phyloP scores from a whole-genome alignment of 2,113 vertebrate genomes.

The Aphyosemion australe region DNA sequence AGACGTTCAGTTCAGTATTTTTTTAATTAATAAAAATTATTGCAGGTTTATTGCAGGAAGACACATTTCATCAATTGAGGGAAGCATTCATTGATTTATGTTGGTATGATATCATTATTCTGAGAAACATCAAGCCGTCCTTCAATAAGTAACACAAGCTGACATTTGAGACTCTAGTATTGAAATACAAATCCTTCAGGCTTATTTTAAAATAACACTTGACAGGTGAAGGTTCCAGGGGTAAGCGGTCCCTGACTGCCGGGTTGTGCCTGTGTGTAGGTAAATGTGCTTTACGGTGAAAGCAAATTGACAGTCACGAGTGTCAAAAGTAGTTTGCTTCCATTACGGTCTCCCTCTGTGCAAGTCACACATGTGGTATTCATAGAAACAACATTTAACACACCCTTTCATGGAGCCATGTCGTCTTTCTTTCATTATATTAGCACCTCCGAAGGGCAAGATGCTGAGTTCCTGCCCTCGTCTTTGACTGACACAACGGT shows the following conservation, averaged over 20 bases:
- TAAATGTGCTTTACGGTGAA: slow-evolving; percentile 51
- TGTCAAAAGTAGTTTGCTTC: slow-evolving; percentile 68
- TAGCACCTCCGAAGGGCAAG: slow-evolving; percentile 57
- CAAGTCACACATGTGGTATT: slow-evolving; percentile 64
- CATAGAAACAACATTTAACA: slow-evolving; percentile 61
- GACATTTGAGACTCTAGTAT: slow-evolving; percentile 44
- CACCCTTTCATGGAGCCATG: slow-evolving; percentile 18
- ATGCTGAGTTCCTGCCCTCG: slow-evolving; percentile 41
- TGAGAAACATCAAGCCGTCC: slow-evolving; percentile 4
- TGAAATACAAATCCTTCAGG: slow-evolving; percentile 44
- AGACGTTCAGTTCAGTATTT: too few species aligned
- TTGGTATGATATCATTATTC: background rate
- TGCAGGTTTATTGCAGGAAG: too few species aligned
- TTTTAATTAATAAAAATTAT: too few species aligned
- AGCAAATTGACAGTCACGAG: slow-evolving; percentile 54
- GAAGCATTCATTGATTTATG: background rate
- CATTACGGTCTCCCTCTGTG: slow-evolving; percentile 36
- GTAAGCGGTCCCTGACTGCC: slow-evolving; percentile 40
- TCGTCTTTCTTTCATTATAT: slow-evolving; percentile 54
- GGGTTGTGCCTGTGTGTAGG: slow-evolving; percentile 13
- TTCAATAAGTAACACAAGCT: slow-evolving; percentile 24
- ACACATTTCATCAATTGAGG: background rate
- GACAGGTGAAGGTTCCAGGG: slow-evolving; percentile 57
- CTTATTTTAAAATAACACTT: slow-evolving; percentile 50
- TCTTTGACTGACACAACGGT: slow-evolving; percentile 73